Base-by-base conservation (phyloP, 53 echinoderm and acorn worm genomes). In the Temnopleurus reevesii region DNA sequence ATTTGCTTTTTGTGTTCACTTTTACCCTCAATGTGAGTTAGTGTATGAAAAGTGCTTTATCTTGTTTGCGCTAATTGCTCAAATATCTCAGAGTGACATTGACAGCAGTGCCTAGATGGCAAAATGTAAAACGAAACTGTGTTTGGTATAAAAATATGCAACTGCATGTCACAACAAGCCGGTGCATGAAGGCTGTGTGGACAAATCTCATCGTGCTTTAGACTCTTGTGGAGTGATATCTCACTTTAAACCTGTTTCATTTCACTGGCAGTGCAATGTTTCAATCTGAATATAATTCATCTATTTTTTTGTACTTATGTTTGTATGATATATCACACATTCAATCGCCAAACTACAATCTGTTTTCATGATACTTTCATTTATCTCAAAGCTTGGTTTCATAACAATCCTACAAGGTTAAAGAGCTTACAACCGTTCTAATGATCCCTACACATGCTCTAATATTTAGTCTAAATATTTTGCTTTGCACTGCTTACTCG, bases 181-280 rank as follows among this genome's bases (percentile, higher is more conserved):
- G 12, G 71, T 71, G 41, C 36, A 41, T 5, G 41, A 41, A 9
- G 71, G 41, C 23, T 41, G 71, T n/a, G 71, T 38, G 41, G 19
- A 71, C n/a, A 43, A 71, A 5, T 36, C 71, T 71, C 38, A 23
- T 57, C 5, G 71, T 71, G 41, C 63, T 71, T 41, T 71, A 71
- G 71, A 71, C 71, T 71, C 71, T 38, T 17, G 18, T 13, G 36
- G 71, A 71, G 71, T 71, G 71, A 49, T 49, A 79, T 49, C 8
- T 10, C 13, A 47, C 46, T 49, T 49, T 76, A n/a, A n/a, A n/a
- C 33, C 34, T 31, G 9, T 33, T n/a, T 18, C 49, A 29, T 44
- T 49, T 79, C 18, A 27, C 79, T 79, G 79, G 79, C 79, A 79
- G 79, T 79, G 79, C 79, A 47, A 79, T 18, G 3, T 77, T 34